A percentile compares a stretch with the other conserved stretches of the same genome.
Conservation (phyloP, 2,797 vertebrate genomes). For the Mastacembelus armatus region DNA sequence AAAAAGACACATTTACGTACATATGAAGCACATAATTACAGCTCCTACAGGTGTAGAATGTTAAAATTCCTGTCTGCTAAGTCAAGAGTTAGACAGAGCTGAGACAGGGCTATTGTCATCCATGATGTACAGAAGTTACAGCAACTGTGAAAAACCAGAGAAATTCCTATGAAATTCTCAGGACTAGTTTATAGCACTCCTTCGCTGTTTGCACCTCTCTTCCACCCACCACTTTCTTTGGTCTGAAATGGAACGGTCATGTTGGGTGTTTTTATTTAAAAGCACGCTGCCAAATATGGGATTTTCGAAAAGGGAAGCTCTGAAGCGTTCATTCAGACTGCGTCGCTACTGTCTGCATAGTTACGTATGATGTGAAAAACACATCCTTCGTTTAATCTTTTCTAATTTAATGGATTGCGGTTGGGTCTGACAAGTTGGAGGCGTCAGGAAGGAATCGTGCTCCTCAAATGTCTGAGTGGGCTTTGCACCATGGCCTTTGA, state of each 20-base stretch:
- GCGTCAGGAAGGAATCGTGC: constrained; percentile 55
- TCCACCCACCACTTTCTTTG: constrained; percentile 58
- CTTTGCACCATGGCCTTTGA: constrained; percentile 63
- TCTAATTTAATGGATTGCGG: constrained; percentile 52
- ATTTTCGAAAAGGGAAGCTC: not conserved
- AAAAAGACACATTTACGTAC: not conserved
- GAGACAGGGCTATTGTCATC: constrained; percentile 11
- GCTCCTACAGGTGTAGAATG: constrained; percentile 6
- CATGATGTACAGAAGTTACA: not conserved
- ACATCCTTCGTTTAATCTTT: constrained; percentile 36
- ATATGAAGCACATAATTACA: not conserved
- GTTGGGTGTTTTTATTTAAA: constrained; percentile 32
- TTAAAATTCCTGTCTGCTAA: constrained; percentile 10
- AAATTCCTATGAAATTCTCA: constrained; percentile 30
- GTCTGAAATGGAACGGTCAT: constrained; percentile 32
- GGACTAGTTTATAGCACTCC: constrained; percentile 3
- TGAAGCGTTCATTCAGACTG: constrained; percentile 10
- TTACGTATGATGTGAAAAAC: constrained; percentile 53
- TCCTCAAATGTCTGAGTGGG: constrained; percentile 76
- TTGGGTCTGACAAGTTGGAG: constrained; percentile 57
- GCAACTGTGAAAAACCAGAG: constrained; percentile 1
- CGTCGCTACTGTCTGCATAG: not conserved
- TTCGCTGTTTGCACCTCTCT: constrained; percentile 11
- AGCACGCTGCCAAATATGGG: too few species aligned
- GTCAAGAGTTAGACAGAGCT: not conserved